Evolutionary conservation across 2,888 invertebrate genomes (phyloP).

Genomic region (Temnothorax unifasciatus): DNA sequence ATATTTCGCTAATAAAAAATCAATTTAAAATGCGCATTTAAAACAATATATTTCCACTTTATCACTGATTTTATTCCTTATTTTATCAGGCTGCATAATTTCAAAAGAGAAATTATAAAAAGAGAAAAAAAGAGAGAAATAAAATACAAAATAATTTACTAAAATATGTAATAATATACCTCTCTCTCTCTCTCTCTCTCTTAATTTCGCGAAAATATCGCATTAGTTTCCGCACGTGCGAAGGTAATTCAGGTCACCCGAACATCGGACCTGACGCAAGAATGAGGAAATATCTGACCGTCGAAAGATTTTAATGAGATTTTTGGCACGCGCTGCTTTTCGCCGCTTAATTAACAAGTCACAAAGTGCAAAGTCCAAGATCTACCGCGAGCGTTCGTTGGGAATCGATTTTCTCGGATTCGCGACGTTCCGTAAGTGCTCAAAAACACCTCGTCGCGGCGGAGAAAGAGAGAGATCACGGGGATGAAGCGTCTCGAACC

Average conservation of each 20-base stretch:
- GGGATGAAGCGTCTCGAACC: conserved; percentile 42
- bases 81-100: background rate
- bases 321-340: background rate
- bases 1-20: background rate
- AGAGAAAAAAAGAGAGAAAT: background rate
- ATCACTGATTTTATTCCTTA: background rate
- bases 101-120: background rate
- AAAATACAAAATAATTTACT: background rate
- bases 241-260: conserved; percentile 42
- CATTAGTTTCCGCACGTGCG: background rate
- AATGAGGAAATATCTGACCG: conserved; percentile 38
- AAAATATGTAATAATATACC: background rate
- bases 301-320: conserved; percentile 64
- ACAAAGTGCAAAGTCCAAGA: background rate
- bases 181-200: background rate
- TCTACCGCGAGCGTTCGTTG: background rate
- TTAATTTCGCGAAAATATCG: background rate
- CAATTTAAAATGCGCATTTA: background rate
- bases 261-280: conserved; percentile 17
- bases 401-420: conserved; percentile 7
- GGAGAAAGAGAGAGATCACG: background rate
- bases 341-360: conserved; percentile 18
- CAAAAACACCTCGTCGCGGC: background rate
- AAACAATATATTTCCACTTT: background rate
- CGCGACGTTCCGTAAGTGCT: background rate